Conservation (phyloP, 2,888 invertebrate genomes). For the Leptodirus hochenwartii region DNA sequence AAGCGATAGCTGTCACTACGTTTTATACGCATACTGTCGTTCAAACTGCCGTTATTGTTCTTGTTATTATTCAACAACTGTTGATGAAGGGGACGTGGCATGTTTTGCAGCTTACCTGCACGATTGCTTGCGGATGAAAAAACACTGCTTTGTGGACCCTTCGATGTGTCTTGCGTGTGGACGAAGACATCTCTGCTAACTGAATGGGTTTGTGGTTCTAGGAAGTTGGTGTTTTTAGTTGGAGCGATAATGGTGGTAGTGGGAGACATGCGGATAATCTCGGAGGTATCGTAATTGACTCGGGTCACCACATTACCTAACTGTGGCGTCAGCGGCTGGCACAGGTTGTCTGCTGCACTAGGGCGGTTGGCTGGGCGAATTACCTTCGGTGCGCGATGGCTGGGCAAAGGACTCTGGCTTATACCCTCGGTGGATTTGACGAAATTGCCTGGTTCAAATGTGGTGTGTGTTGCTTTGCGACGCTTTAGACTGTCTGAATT, state of each 20-base stretch:
- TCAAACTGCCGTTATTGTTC: conserved; percentile 24
- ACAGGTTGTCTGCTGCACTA: conserved; percentile 15
- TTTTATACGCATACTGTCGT: conserved; percentile 36
- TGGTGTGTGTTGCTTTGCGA: conserved; percentile 63
- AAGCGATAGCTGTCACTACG: conserved; percentile 72
- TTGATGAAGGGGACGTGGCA: conserved; percentile 8
- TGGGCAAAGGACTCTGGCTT: conserved; percentile 29
- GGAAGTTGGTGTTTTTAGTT: conserved; percentile 25
- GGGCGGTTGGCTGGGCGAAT: conserved; percentile 24
- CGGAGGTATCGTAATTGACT: conserved; percentile 28
- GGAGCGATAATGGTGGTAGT: conserved; percentile 47
- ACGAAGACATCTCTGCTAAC: conserved; percentile 42
- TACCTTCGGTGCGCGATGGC: conserved; percentile 25
- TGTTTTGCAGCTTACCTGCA: too few species aligned
- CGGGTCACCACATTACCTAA: conserved; percentile 37
- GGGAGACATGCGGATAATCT: conserved; percentile 39
- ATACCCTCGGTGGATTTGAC: conserved; percentile 32
- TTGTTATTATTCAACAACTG: conserved; percentile 24
- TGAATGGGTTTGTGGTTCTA: conserved; percentile 20
- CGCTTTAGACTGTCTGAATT: conserved; percentile 70
- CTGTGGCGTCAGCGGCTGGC: conserved; percentile 40
- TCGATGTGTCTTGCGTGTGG: conserved; percentile 47
- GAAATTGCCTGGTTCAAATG: conserved; percentile 76
- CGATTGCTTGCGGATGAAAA: too few species aligned
- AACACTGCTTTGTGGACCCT: conserved; percentile 40